These are phyloP conservation scores for Aspidoscelis tigris DNA, from an alignment of 2,113 vertebrate genomes.

Conservation along the genomic window DNA sequence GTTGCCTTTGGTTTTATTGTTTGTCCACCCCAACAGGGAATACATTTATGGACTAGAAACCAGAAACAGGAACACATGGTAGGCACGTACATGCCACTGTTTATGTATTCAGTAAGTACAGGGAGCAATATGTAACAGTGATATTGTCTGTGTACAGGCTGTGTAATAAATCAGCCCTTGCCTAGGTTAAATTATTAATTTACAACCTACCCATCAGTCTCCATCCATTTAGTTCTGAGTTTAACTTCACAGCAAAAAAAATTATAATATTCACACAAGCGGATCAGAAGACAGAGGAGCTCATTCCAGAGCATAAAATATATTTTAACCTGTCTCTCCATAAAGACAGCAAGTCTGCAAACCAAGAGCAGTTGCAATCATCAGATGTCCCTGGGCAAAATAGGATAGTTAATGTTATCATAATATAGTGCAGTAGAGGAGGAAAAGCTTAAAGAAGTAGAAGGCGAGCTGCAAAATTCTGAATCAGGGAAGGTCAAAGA, in stretches of 20 bases:
- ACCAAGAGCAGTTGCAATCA: constrained; percentile 36
- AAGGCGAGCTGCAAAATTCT: neutral
- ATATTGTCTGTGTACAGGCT: too few relatives aligned
- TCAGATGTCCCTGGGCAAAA: constrained; percentile 20
- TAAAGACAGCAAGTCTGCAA: constrained; percentile 27
- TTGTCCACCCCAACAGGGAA: neutral
- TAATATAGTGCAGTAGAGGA: accelerated
- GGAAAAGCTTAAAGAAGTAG: neutral
- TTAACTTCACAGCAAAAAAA: constrained; percentile 53
- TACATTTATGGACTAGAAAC: too few relatives aligned
- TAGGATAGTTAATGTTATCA: neutral
- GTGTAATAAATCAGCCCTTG: too few relatives aligned
- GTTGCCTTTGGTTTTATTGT: neutral
- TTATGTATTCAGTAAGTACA: too few relatives aligned
- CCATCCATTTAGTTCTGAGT: constrained; percentile 53
- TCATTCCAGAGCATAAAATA: constrained; percentile 33
- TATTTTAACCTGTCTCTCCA: constrained; percentile 28
- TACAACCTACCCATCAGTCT: constrained; percentile 60
- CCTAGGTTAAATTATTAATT: constrained; percentile 46
- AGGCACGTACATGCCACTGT: too few relatives aligned
- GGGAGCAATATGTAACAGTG: too few relatives aligned
- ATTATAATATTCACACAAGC: constrained; percentile 42
- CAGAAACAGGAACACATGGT: too few relatives aligned
- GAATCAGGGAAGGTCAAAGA: neutral
- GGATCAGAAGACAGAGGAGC: constrained; percentile 48